phyloP scores from a whole-genome alignment of 2,113 vertebrate species.

The Eonycteris spelaea region DNA sequence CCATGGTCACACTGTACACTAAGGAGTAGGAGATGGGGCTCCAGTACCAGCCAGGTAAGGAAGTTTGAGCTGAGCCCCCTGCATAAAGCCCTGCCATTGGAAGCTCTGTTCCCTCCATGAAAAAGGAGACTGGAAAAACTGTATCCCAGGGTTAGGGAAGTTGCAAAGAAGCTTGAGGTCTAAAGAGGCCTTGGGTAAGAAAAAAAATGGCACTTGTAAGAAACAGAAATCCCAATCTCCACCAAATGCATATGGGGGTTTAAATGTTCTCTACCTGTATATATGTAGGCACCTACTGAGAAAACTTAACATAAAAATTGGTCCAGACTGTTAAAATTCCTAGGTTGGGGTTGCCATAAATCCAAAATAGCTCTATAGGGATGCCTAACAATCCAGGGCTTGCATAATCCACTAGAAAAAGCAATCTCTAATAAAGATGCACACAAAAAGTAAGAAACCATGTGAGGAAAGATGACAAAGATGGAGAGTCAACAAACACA shows the following conservation, averaged over 20 bases:
- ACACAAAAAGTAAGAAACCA: neutral
- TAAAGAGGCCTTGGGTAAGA: neutral
- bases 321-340: constrained; percentile 25
- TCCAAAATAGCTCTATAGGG: constrained; percentile 8
- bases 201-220: neutral
- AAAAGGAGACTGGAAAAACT: constrained; percentile 4
- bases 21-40: neutral
- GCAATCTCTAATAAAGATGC: neutral
- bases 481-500: neutral
- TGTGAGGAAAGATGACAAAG: neutral
- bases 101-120: neutral
- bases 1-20: neutral
- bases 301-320: constrained; percentile 2
- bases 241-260: neutral
- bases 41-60: neutral
- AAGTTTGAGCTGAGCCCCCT: neutral
- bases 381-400: neutral
- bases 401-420: neutral
- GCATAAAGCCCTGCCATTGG: neutral
- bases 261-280: constrained; percentile 4
- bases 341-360: neutral
- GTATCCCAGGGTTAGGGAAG: neutral
- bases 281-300: neutral
- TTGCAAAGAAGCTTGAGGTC: neutral
- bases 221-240: neutral